Conservation (phyloP, 2,797 vertebrate species). For the Glyptemys insculpta region DNA sequence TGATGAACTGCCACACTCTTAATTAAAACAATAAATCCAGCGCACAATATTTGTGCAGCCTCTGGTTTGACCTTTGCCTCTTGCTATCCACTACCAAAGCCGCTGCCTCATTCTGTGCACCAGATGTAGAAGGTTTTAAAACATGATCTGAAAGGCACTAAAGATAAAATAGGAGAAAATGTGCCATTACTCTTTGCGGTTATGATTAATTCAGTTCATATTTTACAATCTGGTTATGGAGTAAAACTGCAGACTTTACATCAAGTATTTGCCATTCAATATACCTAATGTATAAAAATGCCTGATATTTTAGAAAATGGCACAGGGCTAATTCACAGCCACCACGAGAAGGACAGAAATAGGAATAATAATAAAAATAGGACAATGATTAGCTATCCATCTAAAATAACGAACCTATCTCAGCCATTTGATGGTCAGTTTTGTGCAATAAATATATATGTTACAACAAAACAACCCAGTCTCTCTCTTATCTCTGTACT, state of each 20-base stretch:
- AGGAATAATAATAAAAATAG: slow-evolving; percentile 72
- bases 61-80: slow-evolving; percentile 90
- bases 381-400: slow-evolving; percentile 70
- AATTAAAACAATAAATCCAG: slow-evolving; percentile 97
- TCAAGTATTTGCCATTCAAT: slow-evolving; percentile 84
- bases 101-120: slow-evolving; percentile 80
- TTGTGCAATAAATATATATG: slow-evolving; percentile 48
- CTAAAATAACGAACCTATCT: slow-evolving; percentile 64
- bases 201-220: slow-evolving; percentile 93
- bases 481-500: slow-evolving; percentile 16
- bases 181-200: slow-evolving; percentile 88
- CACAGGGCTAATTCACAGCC: slow-evolving; percentile 77
- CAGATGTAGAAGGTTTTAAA: slow-evolving; percentile 87
- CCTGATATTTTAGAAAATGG: slow-evolving; percentile 80
- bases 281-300: slow-evolving; percentile 86
- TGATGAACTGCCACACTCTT: slow-evolving; percentile 91
- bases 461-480: slow-evolving; percentile 29
- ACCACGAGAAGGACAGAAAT: slow-evolving; percentile 66
- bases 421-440: slow-evolving; percentile 66
- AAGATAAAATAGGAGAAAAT: slow-evolving; percentile 90
- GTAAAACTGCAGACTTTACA: slow-evolving; percentile 88
- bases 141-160: slow-evolving; percentile 87
- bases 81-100: slow-evolving; percentile 85
- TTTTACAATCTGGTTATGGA: slow-evolving; percentile 91
- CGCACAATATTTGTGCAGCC: slow-evolving; percentile 88